phyloP scores from a whole-genome alignment of 2,797 vertebrate species.

The Rhabdomys pumilio region DNA sequence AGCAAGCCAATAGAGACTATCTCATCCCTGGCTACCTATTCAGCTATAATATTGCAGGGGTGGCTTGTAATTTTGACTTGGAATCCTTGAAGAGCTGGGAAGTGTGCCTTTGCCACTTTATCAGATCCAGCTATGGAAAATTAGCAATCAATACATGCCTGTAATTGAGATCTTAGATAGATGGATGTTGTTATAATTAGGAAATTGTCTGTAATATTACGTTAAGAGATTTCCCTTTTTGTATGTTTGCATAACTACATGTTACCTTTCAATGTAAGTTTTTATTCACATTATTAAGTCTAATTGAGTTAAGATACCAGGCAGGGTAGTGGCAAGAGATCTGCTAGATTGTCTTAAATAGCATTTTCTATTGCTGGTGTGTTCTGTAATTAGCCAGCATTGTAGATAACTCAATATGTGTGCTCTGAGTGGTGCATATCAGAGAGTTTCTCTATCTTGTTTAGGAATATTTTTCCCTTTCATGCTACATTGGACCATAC shows the following conservation, averaged over 20 bases:
- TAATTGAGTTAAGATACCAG: constrained; percentile 12
- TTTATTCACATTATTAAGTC: not conserved
- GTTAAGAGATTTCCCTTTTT: not conserved
- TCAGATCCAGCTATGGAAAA: not conserved
- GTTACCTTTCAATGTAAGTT: not conserved
- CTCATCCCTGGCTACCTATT: constrained; percentile 1
- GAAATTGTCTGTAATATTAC: not conserved
- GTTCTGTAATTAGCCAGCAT: constrained; percentile 26
- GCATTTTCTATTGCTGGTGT: constrained; percentile 18
- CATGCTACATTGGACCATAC: not conserved
- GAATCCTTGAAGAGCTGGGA: not conserved
- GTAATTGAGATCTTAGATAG: not conserved
- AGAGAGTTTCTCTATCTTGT: not conserved
- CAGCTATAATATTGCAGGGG: constrained; percentile 18
- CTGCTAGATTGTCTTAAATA: not conserved
- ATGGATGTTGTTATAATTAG: not conserved
- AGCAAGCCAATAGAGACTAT: constrained; percentile 19
- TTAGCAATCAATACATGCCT: not conserved
- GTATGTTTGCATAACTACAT: not conserved
- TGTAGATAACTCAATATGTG: constrained; percentile 4
- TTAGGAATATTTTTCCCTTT: not conserved
- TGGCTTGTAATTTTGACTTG: not conserved
- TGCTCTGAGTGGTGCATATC: not conserved
- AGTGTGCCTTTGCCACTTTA: not conserved
- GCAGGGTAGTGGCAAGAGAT: not conserved